These are phyloP conservation scores for Yponomeuta plumbellus DNA, from an alignment of 2,888 invertebrate genomes.

Conservation along the genomic window DNA sequence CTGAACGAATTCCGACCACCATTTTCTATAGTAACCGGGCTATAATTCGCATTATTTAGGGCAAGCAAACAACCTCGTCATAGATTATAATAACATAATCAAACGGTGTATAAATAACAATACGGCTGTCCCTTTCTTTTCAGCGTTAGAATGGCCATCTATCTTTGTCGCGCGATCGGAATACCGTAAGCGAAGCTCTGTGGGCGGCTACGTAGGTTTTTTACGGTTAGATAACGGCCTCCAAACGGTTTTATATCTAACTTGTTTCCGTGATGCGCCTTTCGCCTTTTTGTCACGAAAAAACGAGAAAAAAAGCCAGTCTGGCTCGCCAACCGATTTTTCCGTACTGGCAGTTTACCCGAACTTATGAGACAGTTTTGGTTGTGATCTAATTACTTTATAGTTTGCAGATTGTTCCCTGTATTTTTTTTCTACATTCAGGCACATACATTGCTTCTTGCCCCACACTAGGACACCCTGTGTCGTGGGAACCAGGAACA, in stretches of 20 bases:
- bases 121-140: conserved; percentile 42
- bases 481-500: no score
- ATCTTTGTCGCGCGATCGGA: conserved; percentile 61
- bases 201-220: conserved; percentile 62
- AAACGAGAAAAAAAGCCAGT: conserved; percentile 22
- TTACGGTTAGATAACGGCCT: conserved; percentile 68
- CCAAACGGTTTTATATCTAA: conserved; percentile 48
- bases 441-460: no score
- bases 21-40: background rate
- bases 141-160: conserved; percentile 29
- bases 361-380: no score
- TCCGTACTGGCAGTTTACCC: no score
- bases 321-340: no score
- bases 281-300: conserved; percentile 47
- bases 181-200: conserved; percentile 64
- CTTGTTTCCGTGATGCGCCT: conserved; percentile 48
- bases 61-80: conserved; percentile 11
- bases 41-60: conserved; percentile 9
- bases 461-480: no score
- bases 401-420: no score
- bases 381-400: no score
- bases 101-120: conserved; percentile 38
- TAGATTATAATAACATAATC: conserved; percentile 13
- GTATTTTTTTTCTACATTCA: no score
- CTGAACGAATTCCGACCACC: background rate